These are phyloP conservation scores for Aquatica leii DNA, from an alignment of 2,888 invertebrate species.

Conservation along the genomic window DNA sequence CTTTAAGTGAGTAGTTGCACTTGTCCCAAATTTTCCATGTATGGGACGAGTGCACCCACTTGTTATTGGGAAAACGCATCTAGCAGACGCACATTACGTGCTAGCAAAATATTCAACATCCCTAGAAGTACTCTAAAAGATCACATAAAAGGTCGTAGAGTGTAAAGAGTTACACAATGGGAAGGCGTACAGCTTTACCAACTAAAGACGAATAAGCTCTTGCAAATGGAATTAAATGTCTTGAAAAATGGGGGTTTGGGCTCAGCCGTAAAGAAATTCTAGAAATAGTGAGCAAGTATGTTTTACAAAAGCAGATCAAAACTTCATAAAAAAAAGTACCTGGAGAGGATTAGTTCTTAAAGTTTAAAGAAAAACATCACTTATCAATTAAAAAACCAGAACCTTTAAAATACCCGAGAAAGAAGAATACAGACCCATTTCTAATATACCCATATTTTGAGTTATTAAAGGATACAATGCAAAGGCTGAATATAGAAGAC, in stretches of 20 bases:
- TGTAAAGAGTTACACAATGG: background rate
- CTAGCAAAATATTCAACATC: too few species aligned
- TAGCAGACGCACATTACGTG: too few species aligned
- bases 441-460: slow-evolving; percentile 40
- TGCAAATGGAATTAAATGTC: background rate
- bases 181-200: background rate
- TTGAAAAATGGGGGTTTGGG: slow-evolving; percentile 40
- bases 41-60: too few species aligned
- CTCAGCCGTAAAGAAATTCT: slow-evolving; percentile 41
- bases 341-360: too few species aligned
- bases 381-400: too few species aligned
- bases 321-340: slow-evolving; percentile 44
- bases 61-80: background rate
- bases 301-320: slow-evolving; percentile 40
- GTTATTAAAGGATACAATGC: slow-evolving; percentile 27
- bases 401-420: too few species aligned
- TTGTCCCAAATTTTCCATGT: too few species aligned
- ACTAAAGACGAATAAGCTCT: background rate
- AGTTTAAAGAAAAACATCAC: too few species aligned
- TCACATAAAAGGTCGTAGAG: too few species aligned
- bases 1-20: background rate
- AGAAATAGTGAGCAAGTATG: too few species aligned
- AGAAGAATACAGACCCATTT: too few species aligned
- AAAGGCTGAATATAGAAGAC: slow-evolving; percentile 27
- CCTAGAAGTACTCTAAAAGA: too few species aligned